Base-by-base conservation (phyloP, 1,140 invertebrate species). In the Drosophila punjabiensis region DNA sequence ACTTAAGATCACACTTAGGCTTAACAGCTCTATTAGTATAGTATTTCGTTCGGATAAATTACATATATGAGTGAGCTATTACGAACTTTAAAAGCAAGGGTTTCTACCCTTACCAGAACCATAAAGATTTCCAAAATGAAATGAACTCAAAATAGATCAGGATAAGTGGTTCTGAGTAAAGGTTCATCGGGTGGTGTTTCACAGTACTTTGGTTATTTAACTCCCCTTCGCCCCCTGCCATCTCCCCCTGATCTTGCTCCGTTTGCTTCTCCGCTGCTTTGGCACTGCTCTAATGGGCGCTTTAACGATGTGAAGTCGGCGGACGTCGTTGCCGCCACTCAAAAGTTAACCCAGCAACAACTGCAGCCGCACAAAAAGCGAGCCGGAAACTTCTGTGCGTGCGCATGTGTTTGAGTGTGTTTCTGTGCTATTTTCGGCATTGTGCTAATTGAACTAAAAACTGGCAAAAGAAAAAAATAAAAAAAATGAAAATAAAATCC, bases 391-490 rank as follows among this genome's bases (percentile, higher is more conserved):
- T 74, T 50, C 35, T 43, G 30, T 73, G 68, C 37, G 68, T 39
- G 20, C 55, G 55, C 55, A 58, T 45, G 28, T 59, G 68, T 56
- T 35, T 14, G 35, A 39, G 50, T 66, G 32, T 45, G 48, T 67
- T 43, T 37, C 59, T 53, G 55, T 63, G 52, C 56, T 60, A 74
- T 74, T 60, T 63, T 69, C 50, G 78, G 74, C 78, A 79, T 85
- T 88, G 75, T 79, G 85, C 85, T 88, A 88, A 88, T 88, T 88
- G 78, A 88, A 88, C 70, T 85, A 79, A 89, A 85, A 88, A 83
- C 76, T 74, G 37, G 64, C 16, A 8, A 48, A 48, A 37, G 47
- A 47, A 37, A 68, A 66, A 52, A n/a, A n/a, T 6, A 39, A 39
- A 41, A 41, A 7, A n/a, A 24, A 24, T 8, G 28, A 28, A 56